phyloP scores from a whole-genome alignment of 2,797 vertebrate genomes.

The Macropus fuliginosus region DNA sequence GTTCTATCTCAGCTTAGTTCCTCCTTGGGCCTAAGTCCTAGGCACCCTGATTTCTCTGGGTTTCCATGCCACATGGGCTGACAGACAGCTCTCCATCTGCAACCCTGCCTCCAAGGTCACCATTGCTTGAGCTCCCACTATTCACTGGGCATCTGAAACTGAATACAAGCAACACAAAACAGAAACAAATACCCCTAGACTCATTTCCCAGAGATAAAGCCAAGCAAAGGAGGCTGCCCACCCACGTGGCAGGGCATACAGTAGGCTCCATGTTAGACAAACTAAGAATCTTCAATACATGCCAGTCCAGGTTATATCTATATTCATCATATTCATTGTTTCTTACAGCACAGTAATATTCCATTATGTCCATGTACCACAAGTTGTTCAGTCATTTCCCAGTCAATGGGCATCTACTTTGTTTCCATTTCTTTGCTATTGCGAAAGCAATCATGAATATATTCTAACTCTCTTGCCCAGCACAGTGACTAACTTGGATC shows the following conservation, averaged over 20 bases:
- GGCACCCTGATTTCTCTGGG: background rate
- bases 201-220: background rate
- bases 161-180: background rate
- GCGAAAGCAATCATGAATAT: background rate
- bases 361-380: background rate
- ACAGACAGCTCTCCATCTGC: background rate
- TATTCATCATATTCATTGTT: background rate
- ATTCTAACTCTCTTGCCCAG: background rate
- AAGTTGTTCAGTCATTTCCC: background rate
- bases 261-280: background rate
- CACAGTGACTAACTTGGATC: background rate
- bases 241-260: background rate
- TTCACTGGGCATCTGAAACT: background rate
- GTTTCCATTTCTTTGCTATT: background rate
- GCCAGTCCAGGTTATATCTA: background rate
- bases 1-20: background rate
- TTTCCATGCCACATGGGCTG: background rate
- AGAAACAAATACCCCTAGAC: background rate
- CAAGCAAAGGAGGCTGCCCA: background rate
- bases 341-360: background rate
- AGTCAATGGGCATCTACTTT: background rate
- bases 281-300: background rate
- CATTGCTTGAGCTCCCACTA: background rate
- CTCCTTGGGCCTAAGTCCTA: too few species aligned
- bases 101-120: background rate